Base-by-base conservation (phyloP, 1,140 invertebrate species). In the Bombus balteatus region DNA sequence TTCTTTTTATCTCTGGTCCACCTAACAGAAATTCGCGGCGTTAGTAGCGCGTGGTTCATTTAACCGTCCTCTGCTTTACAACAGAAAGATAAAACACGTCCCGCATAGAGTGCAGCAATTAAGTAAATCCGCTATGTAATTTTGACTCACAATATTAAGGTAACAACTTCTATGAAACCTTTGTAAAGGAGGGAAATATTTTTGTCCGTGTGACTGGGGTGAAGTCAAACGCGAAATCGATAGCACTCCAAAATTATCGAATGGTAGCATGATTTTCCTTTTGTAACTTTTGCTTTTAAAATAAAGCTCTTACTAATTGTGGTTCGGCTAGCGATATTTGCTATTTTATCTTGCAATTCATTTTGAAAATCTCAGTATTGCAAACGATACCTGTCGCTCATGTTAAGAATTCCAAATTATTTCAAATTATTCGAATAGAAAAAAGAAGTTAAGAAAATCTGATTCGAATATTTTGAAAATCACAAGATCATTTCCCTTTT, bases 11-110 rank as follows among this genome's bases (percentile, higher is more conserved):
- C n/a, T 41, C 41, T 41, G 8, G 22, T 41, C 41, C 65, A 34
- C n/a, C n/a, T 18, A 10, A 28, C 43, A 62, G 28, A 9, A 66
- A 43, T 32, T 37, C 2, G 25, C 28, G 37, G 1, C 32, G 25
- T 66, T 34, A 66, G 13, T 34, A 18, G 79, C n/a, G 81, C 37
- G 34, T 65, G 70, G 71, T 53, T 28, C 59, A 73, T 81, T 70
- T 68, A 73, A 71, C 59, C 15, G n/a, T 28, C 2, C 66, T 62
- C 68, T 32, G 37, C 4, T 41, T 59, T 41, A 25, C 37, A 10
- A 18, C 8, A 12, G 3, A n/a, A 3, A 74, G 59, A 76, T 68
- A 76, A 68, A 83, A 76, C 34, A 83, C 57, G 81, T 39, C 65
- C 0, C 22, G 41, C 41, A 13, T 2, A 18, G 10, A 15, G 34